phyloP scores from a whole-genome alignment of 2,888 invertebrate species.

The Cyrtodaria siliqua region DNA sequence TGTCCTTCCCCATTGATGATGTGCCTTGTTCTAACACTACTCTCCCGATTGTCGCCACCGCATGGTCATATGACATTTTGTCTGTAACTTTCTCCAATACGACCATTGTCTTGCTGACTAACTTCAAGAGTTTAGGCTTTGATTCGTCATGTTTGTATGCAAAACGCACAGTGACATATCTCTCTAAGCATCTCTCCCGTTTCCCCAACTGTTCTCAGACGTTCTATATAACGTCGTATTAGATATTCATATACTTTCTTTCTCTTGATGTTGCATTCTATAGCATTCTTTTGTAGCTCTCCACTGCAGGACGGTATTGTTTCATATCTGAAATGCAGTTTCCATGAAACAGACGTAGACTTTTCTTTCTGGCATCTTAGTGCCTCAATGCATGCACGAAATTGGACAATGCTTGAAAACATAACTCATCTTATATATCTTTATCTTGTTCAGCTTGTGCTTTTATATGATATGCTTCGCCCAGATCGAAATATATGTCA shows the following conservation, averaged over 20 bases:
- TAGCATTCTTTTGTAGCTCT: constrained; percentile 12
- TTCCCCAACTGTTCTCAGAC: background rate
- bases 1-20: no score
- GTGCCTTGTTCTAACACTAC: no score
- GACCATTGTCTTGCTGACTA: no score
- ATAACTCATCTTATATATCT: background rate
- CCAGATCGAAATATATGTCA: background rate
- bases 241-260: background rate
- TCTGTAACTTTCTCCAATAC: no score
- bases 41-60: no score
- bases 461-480: background rate
- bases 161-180: background rate
- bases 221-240: background rate
- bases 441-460: background rate
- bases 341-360: constrained; percentile 9
- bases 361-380: constrained; percentile 3
- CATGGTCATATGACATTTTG: no score
- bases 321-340: constrained; percentile 12
- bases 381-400: constrained; percentile 17
- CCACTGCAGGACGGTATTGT: constrained; percentile 13
- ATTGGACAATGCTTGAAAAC: constrained; percentile 6
- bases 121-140: no score
- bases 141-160: no score
- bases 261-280: background rate
- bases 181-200: background rate